These are phyloP conservation scores for Amia ocellicauda DNA, from an alignment of 2,113 vertebrate genomes.

Conservation along the genomic window DNA sequence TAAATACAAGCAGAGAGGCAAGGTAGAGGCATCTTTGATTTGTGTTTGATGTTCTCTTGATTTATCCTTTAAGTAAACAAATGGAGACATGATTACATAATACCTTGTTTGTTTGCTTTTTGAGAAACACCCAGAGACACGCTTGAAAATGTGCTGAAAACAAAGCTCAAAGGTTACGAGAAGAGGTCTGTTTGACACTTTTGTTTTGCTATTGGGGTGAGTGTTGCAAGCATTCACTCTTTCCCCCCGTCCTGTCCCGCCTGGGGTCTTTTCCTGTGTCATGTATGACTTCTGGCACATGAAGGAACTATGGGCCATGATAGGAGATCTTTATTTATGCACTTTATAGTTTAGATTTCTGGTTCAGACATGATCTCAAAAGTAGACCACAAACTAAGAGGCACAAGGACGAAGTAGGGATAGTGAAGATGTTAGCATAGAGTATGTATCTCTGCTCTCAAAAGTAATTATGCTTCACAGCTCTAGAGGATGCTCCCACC, in stretches of 20 bases:
- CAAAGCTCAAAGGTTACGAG: not conserved
- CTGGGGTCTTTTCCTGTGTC: too few species aligned
- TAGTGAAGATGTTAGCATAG: conserved; percentile 19
- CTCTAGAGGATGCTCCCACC: conserved; percentile 4
- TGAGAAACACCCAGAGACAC: not conserved
- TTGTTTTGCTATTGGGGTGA: not conserved
- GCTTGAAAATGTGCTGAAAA: not conserved
- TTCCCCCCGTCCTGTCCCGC: too few species aligned
- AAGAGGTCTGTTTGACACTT: not conserved
- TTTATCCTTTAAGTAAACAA: too few species aligned
- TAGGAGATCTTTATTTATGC: conserved; percentile 1
- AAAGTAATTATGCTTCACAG: not conserved
- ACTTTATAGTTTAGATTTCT: conserved; percentile 26
- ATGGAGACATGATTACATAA: too few species aligned
- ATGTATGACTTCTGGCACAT: conserved; percentile 14
- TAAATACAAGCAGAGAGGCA: too few species aligned
- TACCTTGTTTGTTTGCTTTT: too few species aligned
- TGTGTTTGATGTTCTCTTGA: too few species aligned
- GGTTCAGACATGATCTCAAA: conserved; percentile 14
- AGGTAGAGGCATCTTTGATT: too few species aligned
- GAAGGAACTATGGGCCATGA: conserved; percentile 12
- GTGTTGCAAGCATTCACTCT: too few species aligned
- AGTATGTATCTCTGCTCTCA: conserved; percentile 9
- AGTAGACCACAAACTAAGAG: too few species aligned
- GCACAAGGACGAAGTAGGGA: too few species aligned